Evolutionary conservation across 2,113 vertebrate genomes (phyloP).

Genomic region (Euleptes europaea): DNA sequence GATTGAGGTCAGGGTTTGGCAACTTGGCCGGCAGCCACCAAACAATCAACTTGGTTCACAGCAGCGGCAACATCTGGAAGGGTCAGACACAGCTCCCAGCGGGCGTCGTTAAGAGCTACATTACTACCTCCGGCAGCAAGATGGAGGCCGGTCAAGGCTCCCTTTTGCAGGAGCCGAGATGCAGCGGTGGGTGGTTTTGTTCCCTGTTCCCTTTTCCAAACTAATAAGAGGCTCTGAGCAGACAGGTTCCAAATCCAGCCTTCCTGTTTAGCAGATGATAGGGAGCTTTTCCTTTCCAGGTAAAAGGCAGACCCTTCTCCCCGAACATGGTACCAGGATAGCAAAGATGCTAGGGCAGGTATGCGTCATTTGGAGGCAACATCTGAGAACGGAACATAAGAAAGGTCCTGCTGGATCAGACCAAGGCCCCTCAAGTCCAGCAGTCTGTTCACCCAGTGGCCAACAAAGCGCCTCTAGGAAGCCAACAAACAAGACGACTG

Average conservation of each 20-base stretch:
- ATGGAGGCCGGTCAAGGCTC: background rate
- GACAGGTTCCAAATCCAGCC: background rate
- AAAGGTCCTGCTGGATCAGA: background rate
- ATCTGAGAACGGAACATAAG: too few species aligned
- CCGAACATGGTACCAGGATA: background rate
- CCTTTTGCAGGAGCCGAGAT: background rate
- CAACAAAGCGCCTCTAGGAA: too few species aligned
- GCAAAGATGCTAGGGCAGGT: background rate
- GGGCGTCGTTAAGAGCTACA: slow-evolving; percentile 4
- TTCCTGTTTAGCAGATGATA: background rate
- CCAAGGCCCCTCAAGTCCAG: too few species aligned
- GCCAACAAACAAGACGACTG: too few species aligned
- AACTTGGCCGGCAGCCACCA: background rate
- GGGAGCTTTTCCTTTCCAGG: background rate
- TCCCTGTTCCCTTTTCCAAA: background rate
- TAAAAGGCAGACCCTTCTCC: background rate
- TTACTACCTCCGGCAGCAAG: background rate
- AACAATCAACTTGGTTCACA: background rate
- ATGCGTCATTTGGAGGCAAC: too few species aligned
- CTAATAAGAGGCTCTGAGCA: background rate
- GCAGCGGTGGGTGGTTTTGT: background rate
- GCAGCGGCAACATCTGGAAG: background rate
- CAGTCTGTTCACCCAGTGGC: too few species aligned
- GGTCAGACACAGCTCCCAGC: background rate
- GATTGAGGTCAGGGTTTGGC: background rate